Conservation (phyloP, 1,140 invertebrate genomes). For the Argopecten irradians region DNA sequence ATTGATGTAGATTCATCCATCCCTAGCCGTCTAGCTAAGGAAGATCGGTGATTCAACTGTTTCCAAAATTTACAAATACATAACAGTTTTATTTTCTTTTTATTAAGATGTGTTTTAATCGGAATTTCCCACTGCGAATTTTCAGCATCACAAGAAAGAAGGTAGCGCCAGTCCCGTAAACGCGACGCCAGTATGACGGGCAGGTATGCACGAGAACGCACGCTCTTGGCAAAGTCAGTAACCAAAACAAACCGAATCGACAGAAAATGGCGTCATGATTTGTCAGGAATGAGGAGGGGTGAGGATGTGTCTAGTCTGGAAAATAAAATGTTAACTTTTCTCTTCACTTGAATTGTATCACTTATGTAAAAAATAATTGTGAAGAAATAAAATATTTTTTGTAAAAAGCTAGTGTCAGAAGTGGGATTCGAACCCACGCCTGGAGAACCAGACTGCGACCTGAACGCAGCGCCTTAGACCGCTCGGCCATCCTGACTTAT, state of each 20-base stretch:
- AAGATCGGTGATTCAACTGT: too few relatives aligned
- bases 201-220: not conserved
- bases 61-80: too few relatives aligned
- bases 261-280: not conserved
- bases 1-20: too few relatives aligned
- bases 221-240: not conserved
- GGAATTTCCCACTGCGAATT: too few relatives aligned
- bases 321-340: not conserved
- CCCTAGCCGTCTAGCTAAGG: too few relatives aligned
- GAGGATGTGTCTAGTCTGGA: not conserved
- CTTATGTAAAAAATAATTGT: too few relatives aligned
- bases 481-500: slow-evolving; percentile 74
- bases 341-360: too few relatives aligned
- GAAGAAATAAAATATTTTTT: too few relatives aligned
- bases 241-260: not conserved
- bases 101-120: not conserved
- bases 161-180: not conserved
- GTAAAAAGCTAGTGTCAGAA: slow-evolving; percentile 62
- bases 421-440: slow-evolving; percentile 76
- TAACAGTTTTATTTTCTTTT: not conserved
- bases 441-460: slow-evolving; percentile 73
- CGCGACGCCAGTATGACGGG: not conserved
- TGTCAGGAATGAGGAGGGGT: not conserved
- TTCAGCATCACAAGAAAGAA: too few relatives aligned
- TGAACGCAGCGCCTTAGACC: slow-evolving; percentile 76